These are phyloP conservation scores for Drosophila birchii DNA, from an alignment of 2,888 invertebrate species.

Conservation along the genomic window DNA sequence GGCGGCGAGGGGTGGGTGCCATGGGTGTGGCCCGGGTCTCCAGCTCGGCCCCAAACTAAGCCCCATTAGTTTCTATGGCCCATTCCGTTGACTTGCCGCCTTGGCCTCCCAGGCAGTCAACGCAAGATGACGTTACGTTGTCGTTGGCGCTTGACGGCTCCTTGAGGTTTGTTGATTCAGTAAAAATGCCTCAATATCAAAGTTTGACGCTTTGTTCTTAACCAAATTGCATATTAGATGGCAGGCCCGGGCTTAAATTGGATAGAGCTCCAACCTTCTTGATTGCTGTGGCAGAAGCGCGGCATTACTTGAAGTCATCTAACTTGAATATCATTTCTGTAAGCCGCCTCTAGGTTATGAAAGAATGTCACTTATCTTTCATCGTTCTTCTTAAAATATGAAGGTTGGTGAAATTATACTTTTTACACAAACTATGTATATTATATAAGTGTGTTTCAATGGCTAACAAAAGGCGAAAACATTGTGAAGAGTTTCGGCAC, in stretches of 20 bases:
- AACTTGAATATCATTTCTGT: background rate
- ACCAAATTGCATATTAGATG: slow-evolving; percentile 47
- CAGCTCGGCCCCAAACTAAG: slow-evolving; percentile 36
- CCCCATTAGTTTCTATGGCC: slow-evolving; percentile 75
- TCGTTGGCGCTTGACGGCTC: slow-evolving; percentile 42
- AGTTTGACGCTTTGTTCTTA: slow-evolving; percentile 34
- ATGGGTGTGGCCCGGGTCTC: slow-evolving; percentile 64
- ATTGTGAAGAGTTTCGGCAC: background rate
- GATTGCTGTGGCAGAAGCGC: slow-evolving; percentile 3
- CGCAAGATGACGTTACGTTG: slow-evolving; percentile 64
- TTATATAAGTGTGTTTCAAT: no score
- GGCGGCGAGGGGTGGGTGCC: slow-evolving; percentile 47
- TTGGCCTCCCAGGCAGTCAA: slow-evolving; percentile 45
- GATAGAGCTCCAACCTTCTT: slow-evolving; percentile 16
- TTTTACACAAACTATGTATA: no score
- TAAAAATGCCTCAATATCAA: slow-evolving; percentile 47
- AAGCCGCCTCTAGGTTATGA: background rate
- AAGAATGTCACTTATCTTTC: background rate
- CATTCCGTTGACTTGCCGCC: slow-evolving; percentile 71
- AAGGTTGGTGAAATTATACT: background rate
- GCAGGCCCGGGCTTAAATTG: slow-evolving; percentile 30
- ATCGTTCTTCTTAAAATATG: background rate
- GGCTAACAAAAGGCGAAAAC: background rate
- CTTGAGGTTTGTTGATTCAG: slow-evolving; percentile 47
- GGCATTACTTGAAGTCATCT: slow-evolving; percentile 18